Evolutionary conservation across 2,113 vertebrate species (phyloP).

Genomic region (Naja naja): DNA sequence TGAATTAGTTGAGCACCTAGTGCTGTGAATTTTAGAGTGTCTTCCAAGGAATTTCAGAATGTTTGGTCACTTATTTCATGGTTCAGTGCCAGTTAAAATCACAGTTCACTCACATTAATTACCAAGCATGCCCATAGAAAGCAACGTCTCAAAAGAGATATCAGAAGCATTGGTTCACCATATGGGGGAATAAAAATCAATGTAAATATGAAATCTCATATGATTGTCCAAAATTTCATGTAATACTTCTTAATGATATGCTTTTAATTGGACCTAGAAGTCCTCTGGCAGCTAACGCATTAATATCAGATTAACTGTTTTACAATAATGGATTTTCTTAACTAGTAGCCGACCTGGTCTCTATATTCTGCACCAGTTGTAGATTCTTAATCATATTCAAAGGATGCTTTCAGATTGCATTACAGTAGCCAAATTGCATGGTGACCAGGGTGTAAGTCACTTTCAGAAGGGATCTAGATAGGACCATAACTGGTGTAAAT

Average conservation of each 20-base stretch:
- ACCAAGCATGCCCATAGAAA: neutral
- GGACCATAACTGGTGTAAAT: neutral
- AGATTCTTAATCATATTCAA: neutral
- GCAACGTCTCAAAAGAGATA: neutral
- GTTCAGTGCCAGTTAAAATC: slow-evolving; percentile 18
- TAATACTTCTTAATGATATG: neutral
- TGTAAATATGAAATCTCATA: neutral
- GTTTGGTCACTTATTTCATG: neutral
- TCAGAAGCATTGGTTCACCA: neutral
- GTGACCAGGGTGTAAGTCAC: neutral
- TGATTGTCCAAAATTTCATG: neutral
- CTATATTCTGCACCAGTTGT: neutral
- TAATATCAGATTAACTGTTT: neutral
- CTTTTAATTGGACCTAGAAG: neutral
- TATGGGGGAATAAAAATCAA: neutral
- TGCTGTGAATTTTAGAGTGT: slow-evolving; percentile 12
- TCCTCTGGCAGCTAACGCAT: neutral
- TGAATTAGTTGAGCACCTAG: neutral
- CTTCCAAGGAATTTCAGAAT: neutral
- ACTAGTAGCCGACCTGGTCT: neutral
- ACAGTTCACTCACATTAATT: neutral
- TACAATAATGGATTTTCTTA: neutral
- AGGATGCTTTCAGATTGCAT: neutral
- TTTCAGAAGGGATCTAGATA: neutral
- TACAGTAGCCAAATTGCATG: neutral